Base-by-base conservation (phyloP, 2,113 vertebrate genomes). In the Abramis brama region DNA sequence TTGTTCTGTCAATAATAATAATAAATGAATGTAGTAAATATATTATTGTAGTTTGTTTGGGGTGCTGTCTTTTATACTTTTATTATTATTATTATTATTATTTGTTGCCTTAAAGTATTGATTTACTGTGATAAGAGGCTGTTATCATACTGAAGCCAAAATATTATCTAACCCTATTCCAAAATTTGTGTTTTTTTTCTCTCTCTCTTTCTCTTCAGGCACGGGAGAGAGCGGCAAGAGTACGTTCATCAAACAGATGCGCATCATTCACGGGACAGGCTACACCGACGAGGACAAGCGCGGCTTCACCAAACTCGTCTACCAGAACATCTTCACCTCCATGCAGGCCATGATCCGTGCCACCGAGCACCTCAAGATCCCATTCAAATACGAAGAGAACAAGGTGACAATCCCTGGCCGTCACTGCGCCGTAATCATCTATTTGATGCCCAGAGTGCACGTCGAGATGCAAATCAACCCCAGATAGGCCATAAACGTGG, bases 241-340 rank as follows among this genome's bases (percentile, higher is more conserved):
- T 90, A 98, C 97, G 0, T 98, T 97, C 91, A 97, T 98, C 92
- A 98, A 98, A 86, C 97, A 98, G 91, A 96, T 98, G 97, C 94
- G 96, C 47, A 97, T 97, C 89, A 97, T 98, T 88, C 96, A 98
- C 0, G 97, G 97, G 0, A 92, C 95, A 0, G 97, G 97, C 33
- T 98, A 96, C 92, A 96, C 96, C 0, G 97, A 97, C 30, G 96
- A 97, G 66, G 97, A 98, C 27, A 95, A 96, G 79, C 93, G 92
- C 55, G 95, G 93, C 78, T 98, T 96, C 88, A 95, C 96, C 85
- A 93, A 93, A 1, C 95, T 98, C 0, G 94, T 98, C 79, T 96
- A 96, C 91, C 97, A 97, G 88, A 98, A 98, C 91, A 95, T 97
- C 91, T 96, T 97, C 86, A 94, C 93, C 47, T 96, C 95, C 92